Base-by-base conservation (phyloP, 2,888 invertebrate species). In the Pristionchus entomophagus region DNA sequence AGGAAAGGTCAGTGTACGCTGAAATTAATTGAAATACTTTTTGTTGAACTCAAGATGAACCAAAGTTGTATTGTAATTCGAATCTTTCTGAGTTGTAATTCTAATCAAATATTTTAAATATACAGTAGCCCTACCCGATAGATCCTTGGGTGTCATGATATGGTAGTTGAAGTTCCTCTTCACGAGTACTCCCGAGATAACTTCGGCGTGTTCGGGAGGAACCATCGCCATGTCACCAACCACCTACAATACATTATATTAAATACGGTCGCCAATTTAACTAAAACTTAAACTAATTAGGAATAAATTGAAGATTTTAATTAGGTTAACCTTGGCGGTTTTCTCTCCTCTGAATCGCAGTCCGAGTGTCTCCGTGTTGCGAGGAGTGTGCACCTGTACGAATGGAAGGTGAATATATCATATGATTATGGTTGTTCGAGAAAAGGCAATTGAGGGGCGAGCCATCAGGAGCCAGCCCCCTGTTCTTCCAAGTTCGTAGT, bases 121-220 rank as follows among this genome's bases (percentile, higher is more conserved):
- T 26, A 26, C n/a, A n/a, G n/a, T n/a, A n/a, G n/a, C 12, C 82
- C 19, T 62, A 88, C 89, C 89, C 29, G 87, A 89, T n/a, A 99
- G 95, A 94, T 99, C 99, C 5, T 96, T 95, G 0, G 99, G 96
- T 3, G 97, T 96, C 89, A 99, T 94, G 85, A 99, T 95, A 94
- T 99, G 98, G 94, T 99, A 99, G 94, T 97, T 98, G 94, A 99
- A 99, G 94, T 99, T 99, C 86, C 98, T 95, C 94, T 98, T 98
- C 2, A 99, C 97, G 65, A 99, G 95, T 87, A 99, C 96, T 0
- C 99, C 99, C 10, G 98, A 97, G 6, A 99, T 94, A 87, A 95
- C 95, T 87, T 96, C 95, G 22, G 96, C 96, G 0, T 97, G 96
- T 90, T 95, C 95, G 0, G 98, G 97, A 73, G 96, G 95, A 83